Percentiles rank a stretch among this genome's conserved stretches.
phyloP scores from a whole-genome alignment of 2,113 vertebrate genomes.

The Desmodus rotundus region DNA sequence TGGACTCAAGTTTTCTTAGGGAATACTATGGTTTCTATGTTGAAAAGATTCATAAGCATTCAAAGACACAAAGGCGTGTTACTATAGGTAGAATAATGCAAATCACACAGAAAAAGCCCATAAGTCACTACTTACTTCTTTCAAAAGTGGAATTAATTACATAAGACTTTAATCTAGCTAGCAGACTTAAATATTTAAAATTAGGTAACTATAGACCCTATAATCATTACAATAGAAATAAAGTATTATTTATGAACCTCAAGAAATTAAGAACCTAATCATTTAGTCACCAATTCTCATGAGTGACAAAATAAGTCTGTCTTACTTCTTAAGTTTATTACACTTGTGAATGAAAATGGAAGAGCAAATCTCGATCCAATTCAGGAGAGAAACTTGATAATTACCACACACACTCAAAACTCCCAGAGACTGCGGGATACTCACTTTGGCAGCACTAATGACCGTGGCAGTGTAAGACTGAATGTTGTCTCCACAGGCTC shows the following conservation, averaged over 20 bases:
- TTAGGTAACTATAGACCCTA: not conserved
- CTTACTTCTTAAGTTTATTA: not conserved
- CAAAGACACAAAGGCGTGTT: constrained; percentile 45
- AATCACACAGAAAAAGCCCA: constrained; percentile 47
- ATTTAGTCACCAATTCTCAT: not conserved
- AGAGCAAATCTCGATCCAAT: not conserved
- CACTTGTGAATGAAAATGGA: constrained; percentile 28
- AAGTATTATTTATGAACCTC: not conserved
- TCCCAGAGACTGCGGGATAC: constrained; percentile 71
- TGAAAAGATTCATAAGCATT: constrained; percentile 33
- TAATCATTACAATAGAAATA: not conserved
- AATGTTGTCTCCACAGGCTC: constrained; percentile 97
- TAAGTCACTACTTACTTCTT: constrained; percentile 57
- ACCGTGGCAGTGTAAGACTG: constrained; percentile 99
- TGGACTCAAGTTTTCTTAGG: constrained; percentile 67
- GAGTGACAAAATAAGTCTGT: not conserved
- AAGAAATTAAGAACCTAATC: constrained; percentile 28
- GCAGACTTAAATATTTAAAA: constrained; percentile 4
- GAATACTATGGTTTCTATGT: constrained; percentile 45
- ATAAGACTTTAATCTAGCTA: not conserved
- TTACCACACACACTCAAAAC: constrained; percentile 49
- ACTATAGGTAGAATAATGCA: constrained; percentile 41
- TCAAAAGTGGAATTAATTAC: constrained; percentile 57
- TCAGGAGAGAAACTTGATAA: constrained; percentile 64
- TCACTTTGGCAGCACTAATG: constrained; percentile 99